Conservation (phyloP, 1,140 invertebrate genomes). For the Campoletis sonorensis region DNA sequence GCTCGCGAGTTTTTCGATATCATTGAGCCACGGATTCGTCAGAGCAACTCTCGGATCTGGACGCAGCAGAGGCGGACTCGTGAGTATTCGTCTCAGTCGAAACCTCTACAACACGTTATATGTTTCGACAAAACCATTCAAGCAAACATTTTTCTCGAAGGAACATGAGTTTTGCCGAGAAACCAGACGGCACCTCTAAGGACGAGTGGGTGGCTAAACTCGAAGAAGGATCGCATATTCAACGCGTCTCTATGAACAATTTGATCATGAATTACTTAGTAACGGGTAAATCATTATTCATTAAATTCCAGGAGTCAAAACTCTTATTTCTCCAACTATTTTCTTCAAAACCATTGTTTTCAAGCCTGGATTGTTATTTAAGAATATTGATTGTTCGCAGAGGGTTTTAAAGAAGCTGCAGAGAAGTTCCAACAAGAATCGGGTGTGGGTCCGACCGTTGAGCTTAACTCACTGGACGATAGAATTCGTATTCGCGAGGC, state of each 20-base stretch:
- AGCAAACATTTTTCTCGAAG: constrained; percentile 9
- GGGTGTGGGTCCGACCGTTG: constrained; percentile 90
- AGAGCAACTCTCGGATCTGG: constrained; percentile 35
- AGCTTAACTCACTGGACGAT: constrained; percentile 93
- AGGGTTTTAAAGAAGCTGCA: constrained; percentile 98
- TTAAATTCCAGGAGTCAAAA: not conserved
- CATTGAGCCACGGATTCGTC: constrained; percentile 32
- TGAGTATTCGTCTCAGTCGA: constrained; percentile 12
- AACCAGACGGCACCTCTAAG: constrained; percentile 69
- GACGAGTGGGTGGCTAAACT: constrained; percentile 74
- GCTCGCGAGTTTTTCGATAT: not conserved
- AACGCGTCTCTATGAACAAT: constrained; percentile 95
- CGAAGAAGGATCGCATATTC: constrained; percentile 87
- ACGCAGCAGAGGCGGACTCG: constrained; percentile 39
- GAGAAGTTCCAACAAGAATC: constrained; percentile 98
- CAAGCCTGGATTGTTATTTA: no score
- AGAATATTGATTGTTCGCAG: constrained; percentile 75
- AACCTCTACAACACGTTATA: not conserved
- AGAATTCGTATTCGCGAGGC: constrained; percentile 96
- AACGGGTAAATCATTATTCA: constrained; percentile 86
- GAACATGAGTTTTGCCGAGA: constrained; percentile 72
- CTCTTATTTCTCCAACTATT: no score
- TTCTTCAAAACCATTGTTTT: no score
- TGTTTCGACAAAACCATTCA: no score
- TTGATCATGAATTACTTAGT: constrained; percentile 99